Evolutionary conservation across 2,888 invertebrate genomes (phyloP).

Genomic region (Sinotaia quadrata): DNA sequence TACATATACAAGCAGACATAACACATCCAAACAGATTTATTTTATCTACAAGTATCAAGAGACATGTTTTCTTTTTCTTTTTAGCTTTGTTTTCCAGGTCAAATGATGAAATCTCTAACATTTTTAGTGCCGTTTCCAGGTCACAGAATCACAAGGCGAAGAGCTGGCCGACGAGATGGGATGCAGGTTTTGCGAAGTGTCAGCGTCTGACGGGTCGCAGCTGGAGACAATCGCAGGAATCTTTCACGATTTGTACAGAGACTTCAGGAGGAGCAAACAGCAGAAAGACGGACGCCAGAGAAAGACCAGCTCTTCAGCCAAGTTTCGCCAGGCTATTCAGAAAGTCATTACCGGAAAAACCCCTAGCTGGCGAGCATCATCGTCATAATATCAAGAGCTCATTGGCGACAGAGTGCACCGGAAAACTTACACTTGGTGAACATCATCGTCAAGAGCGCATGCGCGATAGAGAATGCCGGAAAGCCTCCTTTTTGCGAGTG

Average conservation of each 20-base stretch:
- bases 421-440: neutral
- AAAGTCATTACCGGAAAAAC: conserved; percentile 61
- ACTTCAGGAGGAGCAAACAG: conserved; percentile 52
- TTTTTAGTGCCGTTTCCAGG: conserved; percentile 27
- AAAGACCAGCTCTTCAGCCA: conserved; percentile 62
- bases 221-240: conserved; percentile 56
- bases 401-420: neutral
- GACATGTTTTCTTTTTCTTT: no score
- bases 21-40: no score
- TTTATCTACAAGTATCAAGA: no score
- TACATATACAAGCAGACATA: no score
- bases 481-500: no score
- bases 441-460: neutral
- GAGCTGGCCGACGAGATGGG: conserved; percentile 64
- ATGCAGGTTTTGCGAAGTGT: conserved; percentile 66
- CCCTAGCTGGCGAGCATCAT: neutral
- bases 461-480: no score
- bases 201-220: conserved; percentile 68
- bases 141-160: conserved; percentile 58
- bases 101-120: no score
- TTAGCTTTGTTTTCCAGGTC: no score
- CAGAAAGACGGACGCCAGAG: conserved; percentile 55
- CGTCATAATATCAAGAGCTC: neutral
- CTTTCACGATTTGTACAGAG: conserved; percentile 66
- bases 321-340: conserved; percentile 62